phyloP scores from a whole-genome alignment of 2,113 vertebrate genomes.

The Microtus pennsylvanicus region DNA sequence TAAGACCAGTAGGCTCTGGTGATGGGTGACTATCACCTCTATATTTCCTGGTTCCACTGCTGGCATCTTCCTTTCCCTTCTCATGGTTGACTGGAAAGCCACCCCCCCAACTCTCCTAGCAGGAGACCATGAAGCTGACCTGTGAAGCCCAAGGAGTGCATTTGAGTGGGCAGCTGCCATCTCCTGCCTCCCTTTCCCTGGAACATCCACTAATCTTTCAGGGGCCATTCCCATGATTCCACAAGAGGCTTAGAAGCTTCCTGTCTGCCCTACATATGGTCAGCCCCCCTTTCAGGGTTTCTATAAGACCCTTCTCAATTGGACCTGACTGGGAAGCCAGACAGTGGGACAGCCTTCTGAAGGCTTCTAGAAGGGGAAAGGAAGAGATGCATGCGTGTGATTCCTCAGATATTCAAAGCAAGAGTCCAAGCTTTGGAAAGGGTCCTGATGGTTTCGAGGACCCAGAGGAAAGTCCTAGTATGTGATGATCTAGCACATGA shows the following conservation, averaged over 20 bases:
- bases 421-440: background rate
- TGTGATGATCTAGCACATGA: background rate
- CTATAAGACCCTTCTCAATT: background rate
- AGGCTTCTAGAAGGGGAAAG: background rate
- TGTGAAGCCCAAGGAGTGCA: conserved; percentile 87
- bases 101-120: conserved; percentile 84
- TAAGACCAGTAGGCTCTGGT: conserved; percentile 90
- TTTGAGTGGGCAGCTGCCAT: conserved; percentile 78
- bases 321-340: background rate
- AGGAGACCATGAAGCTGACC: conserved; percentile 82
- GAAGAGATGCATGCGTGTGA: background rate
- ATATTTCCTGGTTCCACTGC: conserved; percentile 93
- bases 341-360: background rate
- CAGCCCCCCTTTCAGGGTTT: background rate
- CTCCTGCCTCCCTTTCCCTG: background rate
- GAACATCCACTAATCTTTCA: conserved; percentile 45
- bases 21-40: conserved; percentile 93
- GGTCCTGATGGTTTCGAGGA: background rate
- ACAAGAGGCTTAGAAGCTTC: background rate
- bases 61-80: conserved; percentile 92
- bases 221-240: background rate
- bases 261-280: background rate
- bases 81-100: conserved; percentile 93
- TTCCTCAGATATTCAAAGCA: conserved; percentile 28
- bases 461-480: background rate